Evolutionary conservation across 92 coral and sea anemone species (phyloP).

Genomic region (Parazoanthus swiftii): DNA sequence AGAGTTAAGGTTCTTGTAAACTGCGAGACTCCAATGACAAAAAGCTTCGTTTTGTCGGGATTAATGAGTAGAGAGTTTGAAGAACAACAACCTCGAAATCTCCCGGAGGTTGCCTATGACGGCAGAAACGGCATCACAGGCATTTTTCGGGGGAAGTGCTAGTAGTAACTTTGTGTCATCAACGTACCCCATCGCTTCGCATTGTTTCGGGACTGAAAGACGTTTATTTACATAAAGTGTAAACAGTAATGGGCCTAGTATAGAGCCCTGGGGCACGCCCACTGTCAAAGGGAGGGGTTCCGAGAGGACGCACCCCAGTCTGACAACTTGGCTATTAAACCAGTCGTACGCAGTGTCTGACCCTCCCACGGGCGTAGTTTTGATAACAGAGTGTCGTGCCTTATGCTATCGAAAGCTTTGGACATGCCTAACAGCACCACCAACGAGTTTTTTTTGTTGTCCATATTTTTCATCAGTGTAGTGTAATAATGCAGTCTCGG

Average conservation of each 20-base stretch:
- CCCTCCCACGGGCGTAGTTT: slow-evolving; percentile 41
- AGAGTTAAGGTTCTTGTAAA: no score
- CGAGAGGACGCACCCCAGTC: slow-evolving; percentile 30
- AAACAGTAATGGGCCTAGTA: slow-evolving; percentile 28
- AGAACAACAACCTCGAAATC: slow-evolving; percentile 1
- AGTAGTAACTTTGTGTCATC: neutral
- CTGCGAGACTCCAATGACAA: no score
- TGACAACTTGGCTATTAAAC: no score
- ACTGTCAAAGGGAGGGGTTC: slow-evolving; percentile 47
- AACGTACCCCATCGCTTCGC: no score
- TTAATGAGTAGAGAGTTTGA: no score
- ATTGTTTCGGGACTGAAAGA: neutral
- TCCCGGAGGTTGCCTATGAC: slow-evolving; percentile 32
- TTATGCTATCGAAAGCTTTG: slow-evolving; percentile 46
- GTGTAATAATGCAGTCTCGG: slow-evolving; percentile 49
- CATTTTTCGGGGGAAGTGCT: slow-evolving; percentile 45
- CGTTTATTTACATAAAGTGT: slow-evolving; percentile 49
- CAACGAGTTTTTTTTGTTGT: slow-evolving; percentile 22
- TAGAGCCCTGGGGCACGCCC: slow-evolving; percentile 56
- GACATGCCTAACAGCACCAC: slow-evolving; percentile 49
- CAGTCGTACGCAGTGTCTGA: no score
- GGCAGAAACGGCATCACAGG: slow-evolving; percentile 40
- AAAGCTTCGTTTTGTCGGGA: no score
- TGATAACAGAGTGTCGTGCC: neutral
- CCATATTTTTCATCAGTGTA: slow-evolving; percentile 49